Base-by-base conservation (phyloP, 2,113 vertebrate species). In the Odocoileus hemionus region DNA sequence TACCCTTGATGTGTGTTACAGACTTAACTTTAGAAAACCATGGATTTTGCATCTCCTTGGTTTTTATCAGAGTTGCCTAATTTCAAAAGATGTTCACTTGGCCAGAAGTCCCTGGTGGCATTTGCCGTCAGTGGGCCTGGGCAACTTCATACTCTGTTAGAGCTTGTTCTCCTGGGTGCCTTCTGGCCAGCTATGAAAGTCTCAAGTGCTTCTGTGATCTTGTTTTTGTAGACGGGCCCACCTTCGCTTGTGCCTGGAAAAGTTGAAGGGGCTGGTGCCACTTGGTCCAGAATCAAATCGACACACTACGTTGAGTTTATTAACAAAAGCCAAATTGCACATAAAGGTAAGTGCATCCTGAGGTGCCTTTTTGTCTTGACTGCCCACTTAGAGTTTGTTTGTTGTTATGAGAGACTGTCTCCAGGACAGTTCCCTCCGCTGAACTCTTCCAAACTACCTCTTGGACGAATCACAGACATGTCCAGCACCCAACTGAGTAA, bases 281-380 rank as follows among this genome's bases (percentile, higher is more conserved):
- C 98, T 99, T 80, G 99, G 99, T 92, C 99, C 99, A 0, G 99
- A 99, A 21, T 99, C 99, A 43, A 99, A 99, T 98, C 98, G 99
- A 91, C 99, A 99, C 98, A 99, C 99, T 54, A 99, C 99, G 0
- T 98, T 99, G 97, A 99, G 99, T 98, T 99, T 99, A 90, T 99
- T 99, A 97, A 99, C 99, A 98, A 99, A 99, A 98, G 99, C 99
- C 96, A 99, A 99, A 98, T 98, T 99, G 97, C 99, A 99, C 99
- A 99, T 99, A 98, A 99, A 99, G 99, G 99, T 99, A 88, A 95
- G 99, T 57, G 45, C n/a, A 23, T 57, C 39, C 78, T 39, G 50
- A n/a, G 83, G 30, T 60, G 43, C 54, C 36, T 54, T 74, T 67
- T 58, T 83, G 14, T 67, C 58, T 57, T 87, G 52, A 43, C 14